Evolutionary conservation across 1,140 invertebrate species (phyloP).

Genomic region (Samia ricini): DNA sequence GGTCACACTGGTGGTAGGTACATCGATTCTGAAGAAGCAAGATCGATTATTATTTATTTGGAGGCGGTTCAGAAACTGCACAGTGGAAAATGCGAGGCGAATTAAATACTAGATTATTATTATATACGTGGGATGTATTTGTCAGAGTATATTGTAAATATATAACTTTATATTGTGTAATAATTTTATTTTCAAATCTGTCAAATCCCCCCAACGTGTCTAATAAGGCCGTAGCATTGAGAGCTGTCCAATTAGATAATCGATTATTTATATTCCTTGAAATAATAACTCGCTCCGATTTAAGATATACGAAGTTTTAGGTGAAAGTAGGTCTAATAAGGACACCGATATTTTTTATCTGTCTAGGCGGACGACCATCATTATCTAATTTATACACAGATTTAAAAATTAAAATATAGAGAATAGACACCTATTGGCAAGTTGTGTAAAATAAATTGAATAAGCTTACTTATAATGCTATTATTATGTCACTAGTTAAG

Average conservation of each 20-base stretch:
- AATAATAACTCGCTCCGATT: conserved; percentile 62
- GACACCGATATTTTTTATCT: conserved; percentile 76
- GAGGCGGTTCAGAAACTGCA: conserved; percentile 29
- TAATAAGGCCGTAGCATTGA: conserved; percentile 64
- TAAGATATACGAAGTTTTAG: conserved; percentile 59
- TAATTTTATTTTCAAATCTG: conserved; percentile 70
- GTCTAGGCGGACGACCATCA: conserved; percentile 74
- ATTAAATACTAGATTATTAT: conserved; percentile 47
- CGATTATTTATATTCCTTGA: conserved; percentile 71
- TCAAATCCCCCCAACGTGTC: conserved; percentile 68
- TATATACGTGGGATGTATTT: conserved; percentile 67
- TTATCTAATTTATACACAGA: conserved; percentile 77
- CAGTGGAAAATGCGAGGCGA: conserved; percentile 61
- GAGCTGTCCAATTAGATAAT: conserved; percentile 73
- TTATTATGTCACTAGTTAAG: conserved; percentile 77
- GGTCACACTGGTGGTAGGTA: conserved; percentile 42
- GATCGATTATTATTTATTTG: background rate
- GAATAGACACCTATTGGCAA: conserved; percentile 75
- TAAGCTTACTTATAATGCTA: conserved; percentile 77
- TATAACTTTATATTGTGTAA: conserved; percentile 70
- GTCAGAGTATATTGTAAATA: conserved; percentile 73
- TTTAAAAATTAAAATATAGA: conserved; percentile 47
- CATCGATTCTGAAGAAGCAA: conserved; percentile 4
- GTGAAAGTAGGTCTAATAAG: conserved; percentile 70
- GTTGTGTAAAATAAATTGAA: conserved; percentile 77